Evolutionary conservation across 2,888 invertebrate genomes (phyloP), one percentile per base, ranked within the genome.

Genomic region (Ceraclea dissimilis): DNA sequence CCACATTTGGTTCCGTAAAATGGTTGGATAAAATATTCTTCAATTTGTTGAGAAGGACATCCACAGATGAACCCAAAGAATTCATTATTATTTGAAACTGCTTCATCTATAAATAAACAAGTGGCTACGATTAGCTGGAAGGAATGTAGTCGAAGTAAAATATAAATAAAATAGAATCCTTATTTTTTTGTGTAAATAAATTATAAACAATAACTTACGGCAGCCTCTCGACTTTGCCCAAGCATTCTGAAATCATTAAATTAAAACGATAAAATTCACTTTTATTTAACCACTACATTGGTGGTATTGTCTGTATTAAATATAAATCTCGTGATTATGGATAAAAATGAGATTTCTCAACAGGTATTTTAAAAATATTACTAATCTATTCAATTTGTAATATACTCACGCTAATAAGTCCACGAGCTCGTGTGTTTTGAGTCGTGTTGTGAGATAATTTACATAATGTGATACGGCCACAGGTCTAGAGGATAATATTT

Each of bases 321-420:
- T n/a, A n/a, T n/a, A n/a, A n/a, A n/a, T n/a, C n/a, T n/a, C n/a
- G n/a, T n/a, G n/a, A n/a, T n/a, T n/a, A n/a, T n/a, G n/a, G n/a
- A n/a, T n/a, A n/a, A n/a, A n/a, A n/a, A n/a, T n/a, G n/a, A n/a
- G n/a, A n/a, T n/a, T n/a, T n/a, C n/a, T n/a, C n/a, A n/a, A n/a
- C n/a, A n/a, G n/a, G n/a, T n/a, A n/a, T n/a, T n/a, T n/a, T n/a
- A n/a, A n/a, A n/a, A n/a, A n/a, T n/a, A n/a, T n/a, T n/a, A n/a
- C n/a, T n/a, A n/a, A n/a, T n/a, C n/a, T n/a, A n/a, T n/a, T n/a
- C n/a, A n/a, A n/a, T n/a, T n/a, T n/a, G n/a, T n/a, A n/a, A n/a
- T n/a, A n/a, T n/a, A 51, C 82, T 77, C 74, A 88, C 88, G 85
- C 84, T n/a, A 90, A 73, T 54, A 88, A 70, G 69, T 88, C 86